Conservation (phyloP, 2,113 vertebrate species). For the Passerina amoena region DNA sequence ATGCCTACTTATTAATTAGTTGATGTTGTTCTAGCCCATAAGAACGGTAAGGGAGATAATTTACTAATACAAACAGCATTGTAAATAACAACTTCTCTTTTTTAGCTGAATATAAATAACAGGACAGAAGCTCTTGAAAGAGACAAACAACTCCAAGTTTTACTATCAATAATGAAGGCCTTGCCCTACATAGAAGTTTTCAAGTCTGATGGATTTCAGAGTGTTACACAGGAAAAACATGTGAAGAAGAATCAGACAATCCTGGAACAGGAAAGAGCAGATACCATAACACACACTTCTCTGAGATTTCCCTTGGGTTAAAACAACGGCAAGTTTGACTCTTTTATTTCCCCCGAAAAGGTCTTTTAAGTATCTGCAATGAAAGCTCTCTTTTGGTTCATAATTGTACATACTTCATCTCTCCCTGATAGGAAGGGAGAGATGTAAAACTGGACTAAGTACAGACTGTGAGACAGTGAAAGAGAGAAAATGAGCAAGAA, state of each 20-base stretch:
- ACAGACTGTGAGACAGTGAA: background rate
- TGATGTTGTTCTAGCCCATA: background rate
- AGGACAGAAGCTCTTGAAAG: background rate
- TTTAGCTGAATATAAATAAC: slow-evolving; percentile 9
- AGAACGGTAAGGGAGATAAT: background rate
- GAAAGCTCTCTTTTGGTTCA: background rate
- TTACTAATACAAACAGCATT: background rate
- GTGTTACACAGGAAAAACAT: background rate
- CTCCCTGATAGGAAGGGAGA: background rate
- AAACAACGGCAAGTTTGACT: background rate
- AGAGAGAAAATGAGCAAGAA: background rate
- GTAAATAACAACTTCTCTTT: background rate
- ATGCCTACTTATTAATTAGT: background rate
- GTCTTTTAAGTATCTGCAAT: background rate
- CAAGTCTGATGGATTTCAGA: background rate
- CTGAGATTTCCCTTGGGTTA: background rate
- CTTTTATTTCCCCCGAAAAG: background rate
- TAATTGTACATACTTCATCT: background rate
- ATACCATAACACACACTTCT: background rate
- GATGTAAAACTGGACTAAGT: background rate
- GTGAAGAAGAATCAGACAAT: background rate
- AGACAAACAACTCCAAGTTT: background rate
- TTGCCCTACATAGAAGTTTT: background rate
- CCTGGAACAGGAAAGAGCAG: background rate
- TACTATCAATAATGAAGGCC: background rate